phyloP scores from a whole-genome alignment of 2,797 vertebrate species.

The Anas capensis region DNA sequence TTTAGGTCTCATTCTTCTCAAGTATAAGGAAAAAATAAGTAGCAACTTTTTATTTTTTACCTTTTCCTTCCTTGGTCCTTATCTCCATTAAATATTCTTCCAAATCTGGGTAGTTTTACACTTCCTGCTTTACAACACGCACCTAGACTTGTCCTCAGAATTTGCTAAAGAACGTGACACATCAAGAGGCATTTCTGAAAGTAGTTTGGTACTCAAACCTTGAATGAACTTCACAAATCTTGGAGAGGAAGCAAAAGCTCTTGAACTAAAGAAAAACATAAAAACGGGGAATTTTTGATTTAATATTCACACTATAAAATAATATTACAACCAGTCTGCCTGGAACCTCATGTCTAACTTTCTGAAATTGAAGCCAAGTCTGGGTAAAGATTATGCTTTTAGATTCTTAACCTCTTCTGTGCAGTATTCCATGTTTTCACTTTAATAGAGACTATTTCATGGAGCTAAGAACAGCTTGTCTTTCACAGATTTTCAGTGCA shows the following conservation, averaged over 20 bases:
- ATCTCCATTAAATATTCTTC: neutral
- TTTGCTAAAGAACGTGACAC: neutral
- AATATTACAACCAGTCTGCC: neutral
- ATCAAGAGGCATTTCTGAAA: neutral
- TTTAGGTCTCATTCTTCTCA: neutral
- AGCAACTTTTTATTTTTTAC: neutral
- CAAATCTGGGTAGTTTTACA: neutral
- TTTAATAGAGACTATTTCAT: neutral
- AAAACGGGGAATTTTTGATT: neutral
- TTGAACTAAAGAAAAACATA: neutral
- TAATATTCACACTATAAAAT: neutral
- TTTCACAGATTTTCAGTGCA: neutral
- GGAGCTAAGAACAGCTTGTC: neutral
- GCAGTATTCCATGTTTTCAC: neutral
- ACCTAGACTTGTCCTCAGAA: neutral
- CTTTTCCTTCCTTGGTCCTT: neutral
- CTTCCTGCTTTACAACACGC: neutral
- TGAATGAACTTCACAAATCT: neutral
- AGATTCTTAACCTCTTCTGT: neutral
- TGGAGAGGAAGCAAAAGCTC: neutral
- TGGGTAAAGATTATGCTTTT: neutral
- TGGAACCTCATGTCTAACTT: neutral
- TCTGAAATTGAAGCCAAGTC: neutral
- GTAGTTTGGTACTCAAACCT: neutral
- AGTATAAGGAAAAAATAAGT: neutral